These are phyloP conservation scores for Coregonus clupeaformis DNA, from an alignment of 2,113 vertebrate genomes.

Conservation along the genomic window DNA sequence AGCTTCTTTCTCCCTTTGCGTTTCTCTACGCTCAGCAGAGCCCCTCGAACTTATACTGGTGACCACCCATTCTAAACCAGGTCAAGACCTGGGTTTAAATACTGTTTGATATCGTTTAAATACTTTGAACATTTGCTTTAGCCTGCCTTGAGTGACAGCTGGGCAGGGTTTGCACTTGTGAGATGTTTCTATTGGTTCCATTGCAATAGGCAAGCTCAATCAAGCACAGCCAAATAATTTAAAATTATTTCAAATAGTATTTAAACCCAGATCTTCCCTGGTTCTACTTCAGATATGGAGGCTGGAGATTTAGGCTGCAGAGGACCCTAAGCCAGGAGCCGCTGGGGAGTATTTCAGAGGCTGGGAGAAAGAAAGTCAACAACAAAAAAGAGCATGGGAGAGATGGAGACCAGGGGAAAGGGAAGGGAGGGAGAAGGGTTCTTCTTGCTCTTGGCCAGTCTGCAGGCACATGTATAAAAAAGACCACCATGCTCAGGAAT, in stretches of 20 bases:
- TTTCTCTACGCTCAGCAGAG: constrained; percentile 68
- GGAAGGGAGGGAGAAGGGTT: not conserved
- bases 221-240: no score
- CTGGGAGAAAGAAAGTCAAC: constrained; percentile 40
- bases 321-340: constrained; percentile 60
- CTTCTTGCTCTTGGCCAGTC: constrained; percentile 32
- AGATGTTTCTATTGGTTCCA: no score
- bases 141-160: no score
- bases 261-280: constrained; percentile 63
- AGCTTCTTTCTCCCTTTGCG: constrained; percentile 77
- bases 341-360: constrained; percentile 62
- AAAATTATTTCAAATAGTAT: no score
- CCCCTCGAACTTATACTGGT: constrained; percentile 60
- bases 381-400: constrained; percentile 28
- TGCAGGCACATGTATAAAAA: constrained; percentile 52
- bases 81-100: no score
- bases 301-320: constrained; percentile 60
- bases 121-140: no score
- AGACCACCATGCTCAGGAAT: constrained; percentile 39
- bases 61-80: constrained; percentile 80
- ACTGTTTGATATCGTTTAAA: no score
- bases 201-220: no score
- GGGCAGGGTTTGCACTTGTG: no score
- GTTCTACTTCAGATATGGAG: constrained; percentile 61
- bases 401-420: constrained; percentile 37